Conservation (phyloP, 2,888 invertebrate genomes). For the Timema cristinae region DNA sequence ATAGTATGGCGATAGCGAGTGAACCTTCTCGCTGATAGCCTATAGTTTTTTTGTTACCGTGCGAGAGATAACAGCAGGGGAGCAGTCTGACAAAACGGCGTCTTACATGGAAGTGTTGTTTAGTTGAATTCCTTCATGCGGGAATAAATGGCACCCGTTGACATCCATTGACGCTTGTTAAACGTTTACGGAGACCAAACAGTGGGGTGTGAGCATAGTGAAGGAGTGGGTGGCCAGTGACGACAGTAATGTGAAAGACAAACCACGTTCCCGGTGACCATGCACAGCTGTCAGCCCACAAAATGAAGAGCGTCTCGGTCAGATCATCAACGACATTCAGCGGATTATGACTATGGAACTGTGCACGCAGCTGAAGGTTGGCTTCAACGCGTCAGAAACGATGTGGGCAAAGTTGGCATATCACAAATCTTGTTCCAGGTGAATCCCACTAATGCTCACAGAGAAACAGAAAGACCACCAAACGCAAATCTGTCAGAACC, state of each 20-base stretch:
- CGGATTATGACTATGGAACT: slow-evolving; percentile 4
- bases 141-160: slow-evolving; percentile 1
- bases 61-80: too few species aligned
- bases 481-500: neutral
- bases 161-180: slow-evolving; percentile 6
- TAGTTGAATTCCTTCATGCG: slow-evolving; percentile 1
- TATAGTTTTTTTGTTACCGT: too few species aligned
- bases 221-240: neutral
- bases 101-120: neutral
- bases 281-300: slow-evolving; percentile 12
- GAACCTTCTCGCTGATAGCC: too few species aligned
- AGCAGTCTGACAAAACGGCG: neutral
- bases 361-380: neutral
- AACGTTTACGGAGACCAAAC: neutral
- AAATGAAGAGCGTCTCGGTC: slow-evolving; percentile 4
- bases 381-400: neutral
- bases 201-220: neutral
- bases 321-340: neutral
- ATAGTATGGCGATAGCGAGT: too few species aligned
- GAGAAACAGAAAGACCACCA: neutral
- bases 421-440: neutral
- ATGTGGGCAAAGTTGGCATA: too few species aligned
- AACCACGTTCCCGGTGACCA: neutral
- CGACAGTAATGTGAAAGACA: neutral
- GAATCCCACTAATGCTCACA: neutral